Evolutionary conservation across 2,113 vertebrate species (phyloP), one percentile per base, ranked within the genome.

Genomic region (Dromas ardeola): DNA sequence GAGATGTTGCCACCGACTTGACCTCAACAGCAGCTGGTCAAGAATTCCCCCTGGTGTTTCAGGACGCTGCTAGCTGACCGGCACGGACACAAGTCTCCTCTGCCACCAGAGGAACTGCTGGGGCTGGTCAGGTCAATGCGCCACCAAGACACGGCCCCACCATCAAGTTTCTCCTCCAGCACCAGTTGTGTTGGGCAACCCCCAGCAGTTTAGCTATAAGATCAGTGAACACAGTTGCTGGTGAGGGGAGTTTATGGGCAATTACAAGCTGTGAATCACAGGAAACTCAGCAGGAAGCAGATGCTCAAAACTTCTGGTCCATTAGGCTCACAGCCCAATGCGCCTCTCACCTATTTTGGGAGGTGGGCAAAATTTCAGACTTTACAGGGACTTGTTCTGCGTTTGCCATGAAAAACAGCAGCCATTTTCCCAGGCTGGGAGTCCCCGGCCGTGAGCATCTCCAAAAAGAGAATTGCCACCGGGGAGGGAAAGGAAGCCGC

Each of bases 101-200:
- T 13, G 38, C 26, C 40, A 38, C 56, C 0, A 0, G 38, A 58
- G 36, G 42, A 70, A 47, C 15, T 4, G 4, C 34, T 0, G 1
- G 69, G 56, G 53, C 1, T 1, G 53, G 25, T 23, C 69, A 71
- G 66, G 23, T n/a, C 56, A 71, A 34, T 30, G n/a, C 45, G 52
- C 38, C 0, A 0, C 43, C 22, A 36, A 22, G 18, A 13, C 42
- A 42, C 0, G 2, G 38, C 38, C 38, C 15, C 45, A 53, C 38
- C 42, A 19, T 22, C 40, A 40, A 21, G 42, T 45, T 38, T 72
- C 42, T 50, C 36, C 42, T 66, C 23, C 42, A 45, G 15, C 62
- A 42, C 5, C 43, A 43, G 19, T 10, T 21, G 4, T 14, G 15
- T 11, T 61, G 40, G 63, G 34, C 45, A 61, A 16, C 4, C 16